Percentiles rank a stretch among this genome's conserved stretches.
Conservation (phyloP, 2,797 vertebrate genomes). For the Sebastes hubbsi region DNA sequence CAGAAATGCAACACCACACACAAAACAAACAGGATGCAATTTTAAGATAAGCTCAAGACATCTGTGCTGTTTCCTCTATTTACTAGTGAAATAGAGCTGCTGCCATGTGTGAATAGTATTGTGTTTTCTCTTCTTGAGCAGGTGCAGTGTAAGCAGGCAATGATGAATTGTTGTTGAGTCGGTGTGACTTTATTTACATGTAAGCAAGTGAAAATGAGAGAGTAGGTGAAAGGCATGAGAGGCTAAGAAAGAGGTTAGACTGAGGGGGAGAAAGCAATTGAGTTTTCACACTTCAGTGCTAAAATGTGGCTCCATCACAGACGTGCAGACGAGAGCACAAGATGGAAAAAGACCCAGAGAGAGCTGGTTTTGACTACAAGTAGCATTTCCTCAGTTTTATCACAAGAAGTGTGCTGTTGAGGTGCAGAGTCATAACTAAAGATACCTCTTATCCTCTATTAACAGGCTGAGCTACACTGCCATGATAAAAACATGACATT, state of each 20-base stretch:
- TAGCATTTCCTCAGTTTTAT: neutral
- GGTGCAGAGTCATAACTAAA: neutral
- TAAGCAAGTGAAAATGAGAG: constrained; percentile 44
- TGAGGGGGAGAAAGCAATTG: neutral
- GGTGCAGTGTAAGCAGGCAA: neutral
- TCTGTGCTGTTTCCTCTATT: neutral
- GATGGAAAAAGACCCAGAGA: neutral
- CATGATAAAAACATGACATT: neutral
- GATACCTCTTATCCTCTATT: constrained; percentile 6
- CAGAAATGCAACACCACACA: neutral
- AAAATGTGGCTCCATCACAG: constrained; percentile 38
- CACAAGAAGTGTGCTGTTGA: neutral
- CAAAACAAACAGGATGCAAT: neutral
- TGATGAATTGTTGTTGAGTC: neutral
- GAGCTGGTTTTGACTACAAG: neutral
- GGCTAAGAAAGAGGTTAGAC: neutral
- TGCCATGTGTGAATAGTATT: neutral
- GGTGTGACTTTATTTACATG: constrained; percentile 1
- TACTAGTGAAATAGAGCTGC: neutral
- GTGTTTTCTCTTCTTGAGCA: neutral
- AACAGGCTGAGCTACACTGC: constrained; percentile 1
- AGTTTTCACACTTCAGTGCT: constrained; percentile 46
- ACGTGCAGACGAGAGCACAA: neutral
- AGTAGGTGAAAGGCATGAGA: neutral
- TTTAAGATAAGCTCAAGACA: constrained; percentile 2